Evolutionary conservation across 2,797 vertebrate genomes (phyloP), one percentile per base, ranked within the genome.

Genomic region (Helicolenus hilgendorfi): DNA sequence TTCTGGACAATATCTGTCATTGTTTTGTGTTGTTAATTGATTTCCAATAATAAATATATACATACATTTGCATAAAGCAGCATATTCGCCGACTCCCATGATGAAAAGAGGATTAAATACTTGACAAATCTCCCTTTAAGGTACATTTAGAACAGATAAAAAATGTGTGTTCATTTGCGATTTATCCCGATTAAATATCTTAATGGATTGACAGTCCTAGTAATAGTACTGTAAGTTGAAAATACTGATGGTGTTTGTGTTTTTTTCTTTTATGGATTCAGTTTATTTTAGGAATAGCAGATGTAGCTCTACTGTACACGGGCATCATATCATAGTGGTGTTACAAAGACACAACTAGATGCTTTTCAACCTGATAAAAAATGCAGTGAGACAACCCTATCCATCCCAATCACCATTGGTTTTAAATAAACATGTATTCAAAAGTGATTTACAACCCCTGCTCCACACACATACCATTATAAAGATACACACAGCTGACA

Each of bases 361-460:
- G 62, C 36, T n/a, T 74, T 84, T 60, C 71, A 79, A 87, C 64
- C 29, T 79, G 27, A 87, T 89, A 72, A 84, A 88, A 86, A 77
- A 72, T 70, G 72, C 74, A 79, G 59, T 4, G 60, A 85, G 74
- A 62, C 73, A 77, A 63, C 79, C 33, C 14, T 35, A 88, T 73
- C 77, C 63, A 56, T 77, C 80, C 81, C 64, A 58, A 26, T 83
- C 84, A 67, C 72, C 58, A 11, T 22, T 78, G 81, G 78, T 91
- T 91, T 86, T 89, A 92, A 93, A 93, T 85, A 93, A 89, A 85
- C 88, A 72, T 77, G 67, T 69, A 90, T 87, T 93, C 84, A 94
- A 56, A 87, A 71, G 26, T 93, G 94, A 96, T 95, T 94, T 95
- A 96, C 83, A 89, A 56, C 71, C 68, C 63, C 45, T 76, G 29